These are phyloP conservation scores for Cancer borealis DNA, from an alignment of 2,888 invertebrate species.

Conservation along the genomic window DNA sequence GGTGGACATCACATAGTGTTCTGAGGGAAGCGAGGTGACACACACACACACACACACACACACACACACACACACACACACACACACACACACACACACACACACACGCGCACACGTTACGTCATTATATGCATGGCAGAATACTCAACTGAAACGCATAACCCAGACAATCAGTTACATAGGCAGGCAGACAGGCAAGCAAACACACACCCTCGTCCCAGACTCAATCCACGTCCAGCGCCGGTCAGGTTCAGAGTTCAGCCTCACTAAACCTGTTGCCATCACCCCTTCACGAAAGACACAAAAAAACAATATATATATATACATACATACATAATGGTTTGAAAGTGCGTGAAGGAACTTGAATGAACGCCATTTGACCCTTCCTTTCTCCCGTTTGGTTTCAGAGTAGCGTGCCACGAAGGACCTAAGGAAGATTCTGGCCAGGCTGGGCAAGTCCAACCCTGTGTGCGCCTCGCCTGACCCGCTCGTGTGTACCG, in stretches of 20 bases:
- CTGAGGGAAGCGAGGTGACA: not conserved
- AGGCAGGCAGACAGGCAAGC: not conserved
- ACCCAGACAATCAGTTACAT: not conserved
- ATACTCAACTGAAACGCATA: not conserved
- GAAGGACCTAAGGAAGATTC: slow-evolving; percentile 3
- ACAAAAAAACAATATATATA: not conserved
- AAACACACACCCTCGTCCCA: not conserved
- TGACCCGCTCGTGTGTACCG: slow-evolving; percentile 2
- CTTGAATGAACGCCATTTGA: not conserved
- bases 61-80: slow-evolving; percentile 22
- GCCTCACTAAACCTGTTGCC: not conserved
- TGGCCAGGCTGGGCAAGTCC: not conserved
- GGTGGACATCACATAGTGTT: not conserved
- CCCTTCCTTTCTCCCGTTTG: not conserved
- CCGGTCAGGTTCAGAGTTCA: not conserved
- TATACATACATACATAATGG: not conserved
- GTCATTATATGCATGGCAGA: not conserved
- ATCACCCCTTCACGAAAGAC: not conserved
- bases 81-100: slow-evolving; percentile 3
- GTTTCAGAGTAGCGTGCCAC: not conserved
- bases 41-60: slow-evolving; percentile 33
- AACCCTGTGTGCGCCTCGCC: not conserved
- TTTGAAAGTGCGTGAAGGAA: slow-evolving; percentile 27
- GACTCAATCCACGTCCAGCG: not conserved
- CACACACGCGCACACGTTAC: not conserved